A percentile compares a stretch with the other conserved stretches of the same genome.
phyloP scores from a whole-genome alignment of 2,888 invertebrate genomes.

The Griposia aprilina region DNA sequence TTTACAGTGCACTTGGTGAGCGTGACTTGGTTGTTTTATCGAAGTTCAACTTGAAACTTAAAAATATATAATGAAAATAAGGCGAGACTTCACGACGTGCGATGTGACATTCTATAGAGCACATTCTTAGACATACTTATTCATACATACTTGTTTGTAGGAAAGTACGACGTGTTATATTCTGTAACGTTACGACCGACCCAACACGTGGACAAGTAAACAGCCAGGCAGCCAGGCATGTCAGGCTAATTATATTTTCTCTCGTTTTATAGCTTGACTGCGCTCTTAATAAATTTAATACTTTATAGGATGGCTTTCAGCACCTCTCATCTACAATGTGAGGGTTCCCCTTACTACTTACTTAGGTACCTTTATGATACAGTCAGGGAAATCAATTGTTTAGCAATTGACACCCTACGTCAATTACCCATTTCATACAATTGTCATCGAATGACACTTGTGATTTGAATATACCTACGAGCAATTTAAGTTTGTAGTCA shows the following conservation, averaged over 20 bases:
- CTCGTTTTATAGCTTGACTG: background rate
- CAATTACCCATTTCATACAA: background rate
- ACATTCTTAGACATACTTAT: background rate
- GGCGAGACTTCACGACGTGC: background rate
- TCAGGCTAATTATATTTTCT: slow-evolving; percentile 31
- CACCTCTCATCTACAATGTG: background rate
- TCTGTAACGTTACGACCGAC: background rate
- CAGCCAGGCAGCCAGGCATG: background rate
- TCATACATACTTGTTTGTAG: background rate
- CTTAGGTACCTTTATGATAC: background rate
- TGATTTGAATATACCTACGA: too few relatives aligned
- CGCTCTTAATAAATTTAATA: slow-evolving; percentile 13
- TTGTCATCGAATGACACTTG: background rate
- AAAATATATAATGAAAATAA: background rate
- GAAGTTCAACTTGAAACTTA: background rate
- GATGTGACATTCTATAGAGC: background rate
- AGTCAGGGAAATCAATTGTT: too few relatives aligned
- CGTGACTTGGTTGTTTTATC: background rate
- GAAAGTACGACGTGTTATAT: background rate
- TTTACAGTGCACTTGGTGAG: slow-evolving; percentile 51
- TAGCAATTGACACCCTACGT: background rate
- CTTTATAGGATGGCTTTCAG: slow-evolving; percentile 1
- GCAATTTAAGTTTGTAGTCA: background rate
- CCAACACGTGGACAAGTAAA: background rate
- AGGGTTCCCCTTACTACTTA: slow-evolving; percentile 6